Conservation (phyloP, 2,797 vertebrate genomes). For the Eulemur rubriventer region DNA sequence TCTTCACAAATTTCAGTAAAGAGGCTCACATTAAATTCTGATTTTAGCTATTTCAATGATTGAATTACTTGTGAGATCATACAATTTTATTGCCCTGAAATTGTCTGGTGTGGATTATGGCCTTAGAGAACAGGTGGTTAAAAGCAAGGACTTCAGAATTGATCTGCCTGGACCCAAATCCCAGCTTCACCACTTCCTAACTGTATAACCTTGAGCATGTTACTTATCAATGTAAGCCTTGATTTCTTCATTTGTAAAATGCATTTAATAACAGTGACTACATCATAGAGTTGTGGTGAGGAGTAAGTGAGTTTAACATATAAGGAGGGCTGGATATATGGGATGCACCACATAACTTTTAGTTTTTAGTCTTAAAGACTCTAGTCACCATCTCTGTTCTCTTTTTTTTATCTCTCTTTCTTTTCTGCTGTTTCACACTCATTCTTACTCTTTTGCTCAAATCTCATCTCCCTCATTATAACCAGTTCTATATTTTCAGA, state of each 20-base stretch:
- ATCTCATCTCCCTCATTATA: not conserved
- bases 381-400: not conserved
- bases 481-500: not conserved
- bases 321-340: not conserved
- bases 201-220: not conserved
- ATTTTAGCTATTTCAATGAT: constrained; percentile 33
- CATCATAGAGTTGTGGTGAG: not conserved
- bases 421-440: not conserved
- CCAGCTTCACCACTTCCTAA: not conserved
- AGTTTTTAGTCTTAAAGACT: not conserved
- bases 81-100: not conserved
- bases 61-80: not conserved
- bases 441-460: not conserved
- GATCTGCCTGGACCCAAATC: not conserved
- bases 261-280: not conserved
- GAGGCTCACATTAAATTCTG: constrained; percentile 2
- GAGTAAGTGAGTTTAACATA: not conserved
- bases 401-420: not conserved
- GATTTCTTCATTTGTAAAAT: constrained; percentile 21
- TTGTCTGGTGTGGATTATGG: not conserved
- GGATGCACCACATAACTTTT: not conserved
- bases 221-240: not conserved
- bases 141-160: not conserved
- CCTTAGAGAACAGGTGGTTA: not conserved
- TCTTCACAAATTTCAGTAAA: constrained; percentile 25